Evolutionary conservation across 2,888 invertebrate genomes (phyloP), one percentile per base, ranked within the genome.

Genomic region (Polydrusus cervinus): DNA sequence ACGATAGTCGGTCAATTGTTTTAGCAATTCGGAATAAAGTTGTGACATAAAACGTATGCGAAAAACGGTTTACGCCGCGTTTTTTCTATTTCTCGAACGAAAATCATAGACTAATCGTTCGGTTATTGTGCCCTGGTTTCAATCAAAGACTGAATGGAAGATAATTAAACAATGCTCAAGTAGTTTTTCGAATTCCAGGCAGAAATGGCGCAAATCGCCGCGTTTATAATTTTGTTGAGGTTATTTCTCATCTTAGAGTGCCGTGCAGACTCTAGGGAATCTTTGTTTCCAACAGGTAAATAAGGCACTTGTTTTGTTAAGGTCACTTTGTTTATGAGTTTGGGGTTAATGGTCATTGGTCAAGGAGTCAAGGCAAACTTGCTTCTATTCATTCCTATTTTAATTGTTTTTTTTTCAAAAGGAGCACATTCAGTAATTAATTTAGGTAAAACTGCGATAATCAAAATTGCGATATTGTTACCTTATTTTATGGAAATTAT

Each of bases 271-370:
- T 40, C 64, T 10, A 53, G 51, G 53, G 62, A 62, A 30, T 55
- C 62, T n/a, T 53, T 49, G 16, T 47, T 66, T 66, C 60, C 72
- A 38, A 40, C 66, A 72, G 66, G 72, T 72, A n/a, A n/a, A n/a
- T n/a, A 66, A 72, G 16, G 16, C 38, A 60, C 57, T 40, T 60
- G 38, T 60, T 60, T 60, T 60, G 57, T 38, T 60, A 38, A 38
- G 60, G 57, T 53, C 47, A 40, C 47, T 57, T 47, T 53, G 38
- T 51, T 66, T 51, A 49, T 65, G 61, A 53, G 57, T 45, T 60
- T 16, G 45, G 66, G 66, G 72, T 47, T 60, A n/a, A n/a, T n/a
- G n/a, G n/a, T 25, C 1, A 72, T 14, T 49, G 60, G 66, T 72
- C 72, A 72, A 71, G 66, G 57, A 20, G 47, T 47, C 6, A 16